Base-by-base conservation (phyloP, 2,113 vertebrate genomes). In the Oenanthe oenanthe region DNA sequence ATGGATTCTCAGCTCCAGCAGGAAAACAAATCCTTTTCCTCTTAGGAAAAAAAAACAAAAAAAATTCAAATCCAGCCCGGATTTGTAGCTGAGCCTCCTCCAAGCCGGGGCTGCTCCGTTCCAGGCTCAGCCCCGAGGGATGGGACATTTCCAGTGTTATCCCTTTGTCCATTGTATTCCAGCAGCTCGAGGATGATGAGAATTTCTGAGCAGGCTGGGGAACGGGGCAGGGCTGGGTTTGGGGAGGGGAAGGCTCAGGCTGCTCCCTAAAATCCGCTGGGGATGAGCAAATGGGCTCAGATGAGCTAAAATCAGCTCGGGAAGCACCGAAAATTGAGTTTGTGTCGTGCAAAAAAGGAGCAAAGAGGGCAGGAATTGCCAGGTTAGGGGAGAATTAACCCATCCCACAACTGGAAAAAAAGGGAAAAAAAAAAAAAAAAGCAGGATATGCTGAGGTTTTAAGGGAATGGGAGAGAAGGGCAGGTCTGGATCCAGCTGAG, bases 121-220 rank as follows among this genome's bases (percentile, higher is more conserved):
- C 45, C 45, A 47, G 45, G 36, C 68, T 50, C 60, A 6, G 71
- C 54, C 48, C 77, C 16, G 10, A 18, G 10, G 68, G 60, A 58
- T 32, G 77, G 12, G 67, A 13, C 45, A 1, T 38, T 80, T 53
- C 45, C 80, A 36, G 84, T 7, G 74, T 73, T n/a, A 1, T 58
- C 57, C 87, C 53, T 51, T 93, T 95, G 89, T 89, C 88, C 81
- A 16, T 68, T 89, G 84, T 85, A 6, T 65, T 72, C 81, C 11
- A 40, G 60, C 25, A 61, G 42, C 93, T 85, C 0, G 1, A 12
- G 95, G 88, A 10, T 7, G 58, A 20, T 7, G 87, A 43, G 86
- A 36, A 10, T 7, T 67, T 24, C 34, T 36, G 34, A 36, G 34
- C 34, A 36, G 34, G 34, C 34, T 36, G 34, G 34, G 34, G 34